Base-by-base conservation (phyloP, 2,797 vertebrate genomes). In the Lepilemur ruficaudatus region DNA sequence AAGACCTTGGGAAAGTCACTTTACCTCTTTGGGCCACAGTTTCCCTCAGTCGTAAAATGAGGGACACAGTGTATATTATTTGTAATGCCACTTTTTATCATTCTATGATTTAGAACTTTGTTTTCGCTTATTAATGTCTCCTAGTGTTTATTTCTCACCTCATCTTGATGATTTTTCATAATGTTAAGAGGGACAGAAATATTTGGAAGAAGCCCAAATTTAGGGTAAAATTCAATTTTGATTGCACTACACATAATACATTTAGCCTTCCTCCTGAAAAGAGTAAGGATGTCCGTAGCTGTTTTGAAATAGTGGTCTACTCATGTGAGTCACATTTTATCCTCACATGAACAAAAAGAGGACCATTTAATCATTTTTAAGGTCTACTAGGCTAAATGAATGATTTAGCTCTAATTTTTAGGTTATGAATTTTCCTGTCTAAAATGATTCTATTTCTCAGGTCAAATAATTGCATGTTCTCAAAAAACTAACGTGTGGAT, bases 371-470 rank as follows among this genome's bases (percentile, higher is more conserved):
- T 91, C 55, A 79, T 30, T 91, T 94, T 88, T 32, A 75, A 78
- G 1, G 7, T 85, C 69, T 81, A 32, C 13, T 38, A 78, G 38
- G 20, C 32, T 89, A 92, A 96, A 57, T 88, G 86, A 89, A 89
- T 76, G 38, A 96, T 73, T 96, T 84, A 89, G 18, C 67, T 88
- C 23, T 90, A 28, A 82, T 86, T 97, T 95, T 92, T 48, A 30
- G 55, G 28, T 70, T 93, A 63, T 80, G 41, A 41, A 67, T 75
- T 94, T 95, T 90, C 69, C 23, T 85, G 50, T 85, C 25, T 32
- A 79, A 94, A 97, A 92, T 94, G 65, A 89, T 96, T 92, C 52
- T 57, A 41, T 80, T 89, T 93, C 84, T 93, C 81, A 61, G 65
- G 46, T 38, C 48, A 92, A 93, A 96, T 93, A 82, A 91, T 35